Evolutionary conservation across 2,113 vertebrate genomes (phyloP).

Genomic region (Apodemus speciosus): DNA sequence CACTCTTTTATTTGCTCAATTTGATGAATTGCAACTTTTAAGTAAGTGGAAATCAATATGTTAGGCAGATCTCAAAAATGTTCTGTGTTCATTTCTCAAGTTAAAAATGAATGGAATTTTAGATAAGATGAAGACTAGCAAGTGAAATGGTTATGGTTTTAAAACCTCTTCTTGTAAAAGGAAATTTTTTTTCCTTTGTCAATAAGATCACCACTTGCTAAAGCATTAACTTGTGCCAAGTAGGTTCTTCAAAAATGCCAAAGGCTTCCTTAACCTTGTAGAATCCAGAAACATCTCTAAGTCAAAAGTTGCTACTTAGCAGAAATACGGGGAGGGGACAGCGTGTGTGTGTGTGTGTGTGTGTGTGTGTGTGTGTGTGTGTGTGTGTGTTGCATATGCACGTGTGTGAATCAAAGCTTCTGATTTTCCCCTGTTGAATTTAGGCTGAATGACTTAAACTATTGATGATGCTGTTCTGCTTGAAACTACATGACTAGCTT

Average conservation of each 20-base stretch:
- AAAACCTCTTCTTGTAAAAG: slow-evolving; percentile 26
- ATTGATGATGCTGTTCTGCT: slow-evolving; percentile 19
- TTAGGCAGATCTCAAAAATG: slow-evolving; percentile 24
- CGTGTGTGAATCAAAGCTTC: slow-evolving; percentile 20
- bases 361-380: neutral
- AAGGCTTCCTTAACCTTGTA: neutral
- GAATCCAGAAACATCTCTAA: neutral
- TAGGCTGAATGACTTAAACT: slow-evolving; percentile 30
- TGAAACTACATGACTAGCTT: slow-evolving; percentile 41
- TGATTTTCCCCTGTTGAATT: slow-evolving; percentile 19
- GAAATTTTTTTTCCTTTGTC: neutral
- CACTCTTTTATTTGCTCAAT: slow-evolving; percentile 35
- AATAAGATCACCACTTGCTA: slow-evolving; percentile 15
- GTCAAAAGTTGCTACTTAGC: slow-evolving; percentile 65
- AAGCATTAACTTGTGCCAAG: slow-evolving; percentile 18
- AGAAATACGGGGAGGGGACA: slow-evolving; percentile 48
- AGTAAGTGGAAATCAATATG: slow-evolving; percentile 48
- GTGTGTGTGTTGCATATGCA: neutral
- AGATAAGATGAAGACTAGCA: slow-evolving; percentile 53
- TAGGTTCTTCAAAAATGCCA: slow-evolving; percentile 44
- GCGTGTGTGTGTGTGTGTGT: neutral
- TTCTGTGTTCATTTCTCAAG: slow-evolving; percentile 50
- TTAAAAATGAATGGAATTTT: slow-evolving; percentile 66
- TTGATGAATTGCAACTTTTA: slow-evolving; percentile 57
- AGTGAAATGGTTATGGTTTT: slow-evolving; percentile 57